These are phyloP conservation scores for Melieria picta DNA, from an alignment of 2,888 invertebrate genomes.

Conservation along the genomic window DNA sequence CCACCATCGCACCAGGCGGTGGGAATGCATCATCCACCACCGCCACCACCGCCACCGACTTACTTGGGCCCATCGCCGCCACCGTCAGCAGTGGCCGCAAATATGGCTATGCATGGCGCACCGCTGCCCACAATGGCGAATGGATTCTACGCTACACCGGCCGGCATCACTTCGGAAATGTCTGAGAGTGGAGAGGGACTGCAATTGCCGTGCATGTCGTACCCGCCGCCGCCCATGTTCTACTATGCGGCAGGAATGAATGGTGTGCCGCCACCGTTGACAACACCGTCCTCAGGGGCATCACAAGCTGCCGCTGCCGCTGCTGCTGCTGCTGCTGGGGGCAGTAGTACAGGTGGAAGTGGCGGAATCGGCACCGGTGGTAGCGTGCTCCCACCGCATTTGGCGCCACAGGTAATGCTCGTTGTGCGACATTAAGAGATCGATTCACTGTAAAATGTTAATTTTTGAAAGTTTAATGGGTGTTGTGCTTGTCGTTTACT, in stretches of 20 bases:
- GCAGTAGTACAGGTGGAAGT: conserved; percentile 5
- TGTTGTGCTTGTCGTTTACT: no score
- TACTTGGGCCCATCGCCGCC: conserved; percentile 33
- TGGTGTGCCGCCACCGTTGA: conserved; percentile 44
- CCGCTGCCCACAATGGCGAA: conserved; percentile 20
- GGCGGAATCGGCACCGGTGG: no score
- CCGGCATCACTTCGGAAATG: conserved; percentile 19
- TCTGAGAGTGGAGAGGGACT: conserved; percentile 31
- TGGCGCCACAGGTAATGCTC: conserved; percentile 3
- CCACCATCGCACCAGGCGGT: conserved; percentile 12
- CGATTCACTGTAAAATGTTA: no score
- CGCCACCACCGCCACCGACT: conserved; percentile 40
- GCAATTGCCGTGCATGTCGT: conserved; percentile 44
- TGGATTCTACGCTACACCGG: conserved; percentile 28
- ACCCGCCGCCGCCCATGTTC: conserved; percentile 48
- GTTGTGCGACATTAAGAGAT: no score
- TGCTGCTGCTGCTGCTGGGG: conserved; percentile 35
- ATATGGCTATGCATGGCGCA: conserved; percentile 16
- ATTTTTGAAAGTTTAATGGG: no score
- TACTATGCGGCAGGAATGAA: conserved; percentile 39
- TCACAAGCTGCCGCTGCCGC: conserved; percentile 28
- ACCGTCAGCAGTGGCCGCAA: conserved; percentile 26
- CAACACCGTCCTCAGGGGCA: conserved; percentile 15
- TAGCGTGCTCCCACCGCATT: background rate
- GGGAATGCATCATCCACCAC: conserved; percentile 20